Evolutionary conservation across 2,113 vertebrate species (phyloP).

Genomic region (Gadus chalcogrammus): DNA sequence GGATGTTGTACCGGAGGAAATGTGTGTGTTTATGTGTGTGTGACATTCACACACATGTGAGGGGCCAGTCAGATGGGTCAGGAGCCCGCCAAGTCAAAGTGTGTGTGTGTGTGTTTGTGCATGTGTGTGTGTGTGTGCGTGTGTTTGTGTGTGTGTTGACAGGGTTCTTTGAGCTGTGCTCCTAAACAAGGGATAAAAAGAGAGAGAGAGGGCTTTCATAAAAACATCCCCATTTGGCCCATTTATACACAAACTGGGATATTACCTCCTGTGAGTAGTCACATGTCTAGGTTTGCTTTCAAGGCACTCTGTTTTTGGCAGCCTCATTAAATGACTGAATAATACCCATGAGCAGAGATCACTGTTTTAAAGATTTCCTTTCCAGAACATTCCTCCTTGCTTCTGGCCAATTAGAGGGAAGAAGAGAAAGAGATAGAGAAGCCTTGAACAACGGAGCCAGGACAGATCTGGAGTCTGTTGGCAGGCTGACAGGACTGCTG

Average conservation of each 20-base stretch:
- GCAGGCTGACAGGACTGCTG: conserved; percentile 49
- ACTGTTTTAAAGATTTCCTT: conserved; percentile 17
- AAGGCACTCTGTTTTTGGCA: background rate
- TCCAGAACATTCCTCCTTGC: conserved; percentile 51
- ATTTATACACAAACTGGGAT: too few relatives aligned
- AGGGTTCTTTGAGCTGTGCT: conserved; percentile 32
- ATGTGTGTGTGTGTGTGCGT: background rate
- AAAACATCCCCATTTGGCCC: too few relatives aligned
- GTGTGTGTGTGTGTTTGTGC: background rate
- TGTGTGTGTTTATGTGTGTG: background rate
- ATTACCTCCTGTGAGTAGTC: too few relatives aligned
- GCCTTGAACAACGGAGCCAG: conserved; percentile 62
- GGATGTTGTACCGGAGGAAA: background rate
- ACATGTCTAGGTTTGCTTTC: background rate
- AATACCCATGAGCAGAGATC: background rate
- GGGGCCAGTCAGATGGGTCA: conserved; percentile 39
- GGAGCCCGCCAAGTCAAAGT: conserved; percentile 19
- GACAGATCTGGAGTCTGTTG: conserved; percentile 59
- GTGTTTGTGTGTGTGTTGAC: background rate
- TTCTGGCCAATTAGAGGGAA: conserved; percentile 70
- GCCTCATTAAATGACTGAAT: background rate
- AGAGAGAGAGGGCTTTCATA: background rate
- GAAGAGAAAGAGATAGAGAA: conserved; percentile 61
- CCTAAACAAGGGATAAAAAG: conserved; percentile 21
- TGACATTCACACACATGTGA: conserved; percentile 15